A percentile compares a stretch with the other conserved stretches of the same genome.
Evolutionary conservation across 2,888 invertebrate genomes (phyloP).

Genomic region (Pachliopta kotzebuea): DNA sequence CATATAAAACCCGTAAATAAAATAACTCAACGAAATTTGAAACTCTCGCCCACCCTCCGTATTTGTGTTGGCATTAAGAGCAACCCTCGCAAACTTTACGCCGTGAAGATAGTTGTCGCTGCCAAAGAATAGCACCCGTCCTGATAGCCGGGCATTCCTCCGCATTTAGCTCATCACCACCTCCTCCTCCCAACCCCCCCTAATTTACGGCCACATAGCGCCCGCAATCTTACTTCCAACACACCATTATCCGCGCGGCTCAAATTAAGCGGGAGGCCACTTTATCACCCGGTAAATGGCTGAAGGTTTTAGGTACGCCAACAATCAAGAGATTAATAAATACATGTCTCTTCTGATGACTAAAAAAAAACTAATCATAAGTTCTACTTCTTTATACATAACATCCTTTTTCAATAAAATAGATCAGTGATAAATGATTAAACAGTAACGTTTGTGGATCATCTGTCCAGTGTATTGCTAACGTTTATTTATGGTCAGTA

Average conservation of each 20-base stretch:
- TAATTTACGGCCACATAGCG: constrained; percentile 57
- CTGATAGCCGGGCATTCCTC: constrained; percentile 17
- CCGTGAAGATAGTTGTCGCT: constrained; percentile 16
- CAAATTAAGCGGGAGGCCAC: constrained; percentile 54
- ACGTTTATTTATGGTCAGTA: no score
- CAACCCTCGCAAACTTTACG: neutral
- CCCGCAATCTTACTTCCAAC: constrained; percentile 53
- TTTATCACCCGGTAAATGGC: constrained; percentile 48
- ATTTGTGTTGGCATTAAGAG: neutral
- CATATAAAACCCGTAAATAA: no score
- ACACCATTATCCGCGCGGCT: constrained; percentile 51
- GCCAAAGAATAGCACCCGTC: constrained; percentile 16
- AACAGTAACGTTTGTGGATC: no score
- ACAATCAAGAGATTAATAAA: constrained; percentile 29
- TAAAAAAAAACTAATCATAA: no score
- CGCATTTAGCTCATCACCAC: constrained; percentile 13
- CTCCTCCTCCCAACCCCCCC: constrained; percentile 31
- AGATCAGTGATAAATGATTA: no score
- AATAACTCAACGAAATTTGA: no score
- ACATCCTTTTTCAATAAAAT: no score
- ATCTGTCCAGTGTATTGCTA: no score
- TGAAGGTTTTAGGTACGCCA: constrained; percentile 32
- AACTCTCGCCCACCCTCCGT: neutral
- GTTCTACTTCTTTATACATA: no score
- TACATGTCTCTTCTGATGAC: no score